Evolutionary conservation across 2,888 invertebrate species (phyloP).

Genomic region (Nymphalis c-album): DNA sequence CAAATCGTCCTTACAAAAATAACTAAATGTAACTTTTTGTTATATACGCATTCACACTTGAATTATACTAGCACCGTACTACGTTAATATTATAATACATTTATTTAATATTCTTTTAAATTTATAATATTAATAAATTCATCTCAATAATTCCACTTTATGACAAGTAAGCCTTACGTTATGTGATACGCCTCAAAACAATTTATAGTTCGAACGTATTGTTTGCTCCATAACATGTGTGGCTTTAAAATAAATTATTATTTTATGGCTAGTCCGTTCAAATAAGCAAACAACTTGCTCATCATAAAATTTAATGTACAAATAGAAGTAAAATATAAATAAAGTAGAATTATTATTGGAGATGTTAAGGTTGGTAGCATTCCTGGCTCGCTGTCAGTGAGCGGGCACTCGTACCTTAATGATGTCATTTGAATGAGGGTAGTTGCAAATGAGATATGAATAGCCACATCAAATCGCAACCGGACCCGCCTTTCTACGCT

Average conservation of each 20-base stretch:
- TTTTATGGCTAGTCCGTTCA: constrained; percentile 29
- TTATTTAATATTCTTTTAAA: no score
- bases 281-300: constrained; percentile 29
- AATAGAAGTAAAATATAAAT: constrained; percentile 39
- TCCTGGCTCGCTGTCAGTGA: constrained; percentile 45
- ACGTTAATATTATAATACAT: not conserved
- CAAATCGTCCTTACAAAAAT: not conserved
- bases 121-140: no score
- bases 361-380: constrained; percentile 32
- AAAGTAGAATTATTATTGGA: constrained; percentile 41
- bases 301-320: constrained; percentile 37
- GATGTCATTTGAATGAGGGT: constrained; percentile 61
- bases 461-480: constrained; percentile 39
- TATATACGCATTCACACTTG: not conserved
- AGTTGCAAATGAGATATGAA: constrained; percentile 59
- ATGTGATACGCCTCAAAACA: constrained; percentile 15
- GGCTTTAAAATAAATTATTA: constrained; percentile 33
- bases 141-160: no score
- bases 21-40: not conserved
- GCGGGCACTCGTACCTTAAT: constrained; percentile 50
- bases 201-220: constrained; percentile 10
- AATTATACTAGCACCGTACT: not conserved
- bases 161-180: no score
- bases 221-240: constrained; percentile 18
- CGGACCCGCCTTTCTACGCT: constrained; percentile 18